These are phyloP conservation scores for Geococcyx californianus DNA, from an alignment of 2,113 vertebrate species.

Conservation along the genomic window DNA sequence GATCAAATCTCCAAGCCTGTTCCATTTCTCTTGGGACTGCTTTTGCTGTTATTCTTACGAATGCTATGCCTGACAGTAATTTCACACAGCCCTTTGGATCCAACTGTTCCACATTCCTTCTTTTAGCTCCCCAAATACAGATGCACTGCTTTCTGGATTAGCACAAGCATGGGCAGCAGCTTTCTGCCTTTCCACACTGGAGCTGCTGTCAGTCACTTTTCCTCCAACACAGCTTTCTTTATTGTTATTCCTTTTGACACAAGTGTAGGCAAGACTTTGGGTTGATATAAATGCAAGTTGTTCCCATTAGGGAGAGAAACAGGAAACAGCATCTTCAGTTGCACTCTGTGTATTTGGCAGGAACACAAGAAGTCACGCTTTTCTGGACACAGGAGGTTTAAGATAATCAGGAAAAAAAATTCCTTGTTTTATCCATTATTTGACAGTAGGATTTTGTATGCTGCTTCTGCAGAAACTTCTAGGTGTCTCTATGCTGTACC, in stretches of 20 bases:
- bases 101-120: not conserved
- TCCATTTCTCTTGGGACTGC: not conserved
- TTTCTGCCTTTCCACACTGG: not conserved
- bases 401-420: not conserved
- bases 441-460: not conserved
- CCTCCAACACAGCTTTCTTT: not conserved
- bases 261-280: not conserved
- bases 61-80: not conserved
- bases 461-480: not conserved
- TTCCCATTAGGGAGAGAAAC: not conserved
- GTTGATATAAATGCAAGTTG: not conserved
- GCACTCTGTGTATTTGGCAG: not conserved
- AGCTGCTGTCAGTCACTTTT: not conserved
- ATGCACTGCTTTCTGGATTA: not conserved
- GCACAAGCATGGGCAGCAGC: not conserved
- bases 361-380: not conserved
- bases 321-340: not conserved
- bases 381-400: not conserved
- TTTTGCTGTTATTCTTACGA: not conserved
- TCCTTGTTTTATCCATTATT: not conserved
- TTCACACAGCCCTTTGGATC: not conserved
- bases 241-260: not conserved
- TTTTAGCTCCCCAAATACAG: not conserved
- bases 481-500: not conserved
- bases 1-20: not conserved